A percentile compares a stretch with the other conserved stretches of the same genome.
Evolutionary conservation across 2,113 vertebrate genomes (phyloP).

Genomic region (Colistium nudipinnis): DNA sequence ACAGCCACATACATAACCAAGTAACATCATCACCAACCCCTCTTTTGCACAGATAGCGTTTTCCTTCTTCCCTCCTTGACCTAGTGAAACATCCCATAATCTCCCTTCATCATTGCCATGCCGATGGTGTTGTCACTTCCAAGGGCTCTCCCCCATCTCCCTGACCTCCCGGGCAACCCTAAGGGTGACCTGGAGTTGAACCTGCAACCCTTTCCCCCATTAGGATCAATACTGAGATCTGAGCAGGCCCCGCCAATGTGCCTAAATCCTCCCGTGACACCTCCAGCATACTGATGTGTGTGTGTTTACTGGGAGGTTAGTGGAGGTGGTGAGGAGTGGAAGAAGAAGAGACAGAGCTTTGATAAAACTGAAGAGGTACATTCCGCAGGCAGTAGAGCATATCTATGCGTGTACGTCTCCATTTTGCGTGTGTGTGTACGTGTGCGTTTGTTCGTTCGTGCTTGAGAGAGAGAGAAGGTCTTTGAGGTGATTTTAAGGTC

Average conservation of each 20-base stretch:
- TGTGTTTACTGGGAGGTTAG: constrained; percentile 29
- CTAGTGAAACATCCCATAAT: constrained; percentile 72
- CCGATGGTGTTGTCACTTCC: constrained; percentile 67
- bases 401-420: constrained; percentile 1
- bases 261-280: constrained; percentile 68
- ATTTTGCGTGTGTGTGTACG: background rate
- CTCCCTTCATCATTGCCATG: constrained; percentile 74
- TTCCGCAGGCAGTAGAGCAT: constrained; percentile 31
- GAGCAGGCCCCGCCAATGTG: constrained; percentile 58
- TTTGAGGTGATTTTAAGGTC: constrained; percentile 47
- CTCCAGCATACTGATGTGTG: constrained; percentile 71
- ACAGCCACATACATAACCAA: constrained; percentile 41
- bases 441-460: background rate
- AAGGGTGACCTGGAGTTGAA: constrained; percentile 77
- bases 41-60: constrained; percentile 32
- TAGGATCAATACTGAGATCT: constrained; percentile 77
- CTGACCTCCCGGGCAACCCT: constrained; percentile 69
- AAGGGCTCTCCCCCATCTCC: constrained; percentile 63
- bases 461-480: background rate
- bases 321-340: background rate
- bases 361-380: constrained; percentile 18
- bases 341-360: constrained; percentile 25
- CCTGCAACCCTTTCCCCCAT: constrained; percentile 72
- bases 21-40: constrained; percentile 42
- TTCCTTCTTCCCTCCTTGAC: constrained; percentile 57